Evolutionary conservation across 2,888 invertebrate species (phyloP).

Genomic region (Drosophila algonquin): DNA sequence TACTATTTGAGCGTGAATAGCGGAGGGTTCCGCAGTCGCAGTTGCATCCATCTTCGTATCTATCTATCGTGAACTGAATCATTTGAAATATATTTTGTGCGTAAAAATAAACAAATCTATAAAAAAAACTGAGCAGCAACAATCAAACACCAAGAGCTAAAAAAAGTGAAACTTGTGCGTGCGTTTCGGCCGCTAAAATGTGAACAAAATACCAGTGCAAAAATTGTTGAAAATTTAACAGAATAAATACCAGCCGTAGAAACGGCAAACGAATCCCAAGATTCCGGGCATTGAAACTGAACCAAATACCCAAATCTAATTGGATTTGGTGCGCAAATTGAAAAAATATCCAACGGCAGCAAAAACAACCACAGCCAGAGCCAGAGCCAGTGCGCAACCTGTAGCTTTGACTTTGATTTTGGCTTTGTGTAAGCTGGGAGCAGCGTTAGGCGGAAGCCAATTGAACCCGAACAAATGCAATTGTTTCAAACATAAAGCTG

Average conservation of each 20-base stretch:
- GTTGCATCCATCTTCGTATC: not conserved
- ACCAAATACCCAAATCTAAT: slow-evolving; percentile 39
- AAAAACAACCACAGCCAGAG: not conserved
- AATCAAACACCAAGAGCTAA: slow-evolving; percentile 29
- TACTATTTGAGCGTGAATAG: not conserved
- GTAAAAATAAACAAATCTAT: not conserved
- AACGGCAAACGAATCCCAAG: slow-evolving; percentile 9
- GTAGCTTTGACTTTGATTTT: slow-evolving; percentile 57
- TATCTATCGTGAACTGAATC: not conserved
- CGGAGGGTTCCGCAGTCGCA: not conserved
- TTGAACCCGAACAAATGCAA: slow-evolving; percentile 50
- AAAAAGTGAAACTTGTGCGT: slow-evolving; percentile 30
- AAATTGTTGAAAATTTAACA: slow-evolving; percentile 40
- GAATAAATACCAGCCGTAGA: slow-evolving; percentile 14
- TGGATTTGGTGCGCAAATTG: slow-evolving; percentile 34
- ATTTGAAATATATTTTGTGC: not conserved
- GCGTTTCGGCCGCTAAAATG: slow-evolving; percentile 61
- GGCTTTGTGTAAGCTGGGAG: slow-evolving; percentile 16
- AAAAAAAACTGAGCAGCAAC: slow-evolving; percentile 16
- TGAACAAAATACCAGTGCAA: slow-evolving; percentile 50
- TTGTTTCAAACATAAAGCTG: slow-evolving; percentile 51
- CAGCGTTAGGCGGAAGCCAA: slow-evolving; percentile 61
- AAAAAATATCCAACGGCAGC: slow-evolving; percentile 7
- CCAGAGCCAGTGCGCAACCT: slow-evolving; percentile 54
- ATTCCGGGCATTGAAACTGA: slow-evolving; percentile 22